Conservation (phyloP, 2,888 invertebrate genomes). For the Tachina fera region DNA sequence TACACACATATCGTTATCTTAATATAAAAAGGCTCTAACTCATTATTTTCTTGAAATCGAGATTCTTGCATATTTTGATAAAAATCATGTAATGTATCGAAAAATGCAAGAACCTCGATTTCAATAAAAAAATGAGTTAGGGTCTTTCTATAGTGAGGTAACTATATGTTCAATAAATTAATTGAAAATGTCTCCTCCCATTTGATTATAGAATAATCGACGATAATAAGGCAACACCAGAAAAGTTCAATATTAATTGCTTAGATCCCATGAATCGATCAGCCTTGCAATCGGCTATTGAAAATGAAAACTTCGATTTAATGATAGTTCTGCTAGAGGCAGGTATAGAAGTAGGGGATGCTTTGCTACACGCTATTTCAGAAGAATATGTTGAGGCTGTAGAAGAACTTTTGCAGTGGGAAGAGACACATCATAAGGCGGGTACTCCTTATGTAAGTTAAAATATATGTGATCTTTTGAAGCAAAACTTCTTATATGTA, state of each 20-base stretch:
- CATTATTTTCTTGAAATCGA: too few relatives aligned
- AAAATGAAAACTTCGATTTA: slow-evolving; percentile 98
- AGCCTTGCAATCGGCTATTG: slow-evolving; percentile 96
- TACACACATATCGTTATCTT: not conserved
- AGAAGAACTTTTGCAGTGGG: slow-evolving; percentile 95
- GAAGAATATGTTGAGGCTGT: slow-evolving; percentile 99
- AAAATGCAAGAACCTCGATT: too few relatives aligned
- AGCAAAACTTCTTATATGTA: not conserved
- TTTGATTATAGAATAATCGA: slow-evolving; percentile 85
- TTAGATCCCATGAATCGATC: slow-evolving; percentile 97
- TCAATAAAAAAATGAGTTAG: too few relatives aligned
- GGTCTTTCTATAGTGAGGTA: too few relatives aligned
- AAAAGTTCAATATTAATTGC: slow-evolving; percentile 94
- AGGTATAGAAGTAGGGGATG: slow-evolving; percentile 94
- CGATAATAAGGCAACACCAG: slow-evolving; percentile 86
- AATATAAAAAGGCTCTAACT: too few relatives aligned
- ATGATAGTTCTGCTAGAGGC: slow-evolving; percentile 91
- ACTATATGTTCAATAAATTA: not conserved
- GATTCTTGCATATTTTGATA: too few relatives aligned
- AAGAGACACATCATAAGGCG: slow-evolving; percentile 90
- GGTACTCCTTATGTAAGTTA: slow-evolving; percentile 91
- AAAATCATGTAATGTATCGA: too few relatives aligned
- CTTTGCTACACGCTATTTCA: slow-evolving; percentile 96
- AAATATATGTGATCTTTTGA: not conserved
- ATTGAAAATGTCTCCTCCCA: too few relatives aligned